Conservation (phyloP, 2,888 invertebrate species). For the Arrhopalites spinosus region DNA sequence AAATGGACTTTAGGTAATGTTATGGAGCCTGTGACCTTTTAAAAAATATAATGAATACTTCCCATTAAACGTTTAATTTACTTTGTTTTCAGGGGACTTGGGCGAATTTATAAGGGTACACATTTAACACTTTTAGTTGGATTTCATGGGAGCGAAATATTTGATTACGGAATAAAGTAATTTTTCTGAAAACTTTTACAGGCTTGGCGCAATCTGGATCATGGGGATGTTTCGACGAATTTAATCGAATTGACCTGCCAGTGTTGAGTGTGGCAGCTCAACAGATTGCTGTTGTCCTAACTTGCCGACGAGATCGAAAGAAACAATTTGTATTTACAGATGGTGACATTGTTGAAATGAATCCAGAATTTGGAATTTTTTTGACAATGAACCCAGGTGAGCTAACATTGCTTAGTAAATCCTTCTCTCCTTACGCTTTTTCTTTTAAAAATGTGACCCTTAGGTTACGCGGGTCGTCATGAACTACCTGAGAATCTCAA, state of each 20-base stretch:
- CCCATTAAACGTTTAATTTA: too few relatives aligned
- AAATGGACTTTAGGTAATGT: slow-evolving; percentile 99
- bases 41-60: too few relatives aligned
- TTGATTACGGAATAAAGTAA: not conserved
- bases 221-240: slow-evolving; percentile 33
- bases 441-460: too few relatives aligned
- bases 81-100: too few relatives aligned
- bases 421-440: too few relatives aligned
- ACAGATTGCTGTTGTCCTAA: slow-evolving; percentile 87
- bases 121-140: not conserved
- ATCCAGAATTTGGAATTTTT: slow-evolving; percentile 94
- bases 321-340: slow-evolving; percentile 91
- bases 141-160: not conserved
- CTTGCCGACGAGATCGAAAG: slow-evolving; percentile 91
- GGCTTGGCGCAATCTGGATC: not conserved
- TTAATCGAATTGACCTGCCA: slow-evolving; percentile 57
- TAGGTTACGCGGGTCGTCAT: slow-evolving; percentile 94
- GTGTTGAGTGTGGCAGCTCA: slow-evolving; percentile 95
- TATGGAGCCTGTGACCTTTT: too few relatives aligned
- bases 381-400: slow-evolving; percentile 75
- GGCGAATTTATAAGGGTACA: slow-evolving; percentile 92
- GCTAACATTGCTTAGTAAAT: slow-evolving; percentile 2
- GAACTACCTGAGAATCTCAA: slow-evolving; percentile 96
- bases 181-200: not conserved
- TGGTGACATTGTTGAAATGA: slow-evolving; percentile 89